Evolutionary conservation across 1,140 invertebrate genomes (phyloP).

Genomic region (Spodoptera frugiperda): DNA sequence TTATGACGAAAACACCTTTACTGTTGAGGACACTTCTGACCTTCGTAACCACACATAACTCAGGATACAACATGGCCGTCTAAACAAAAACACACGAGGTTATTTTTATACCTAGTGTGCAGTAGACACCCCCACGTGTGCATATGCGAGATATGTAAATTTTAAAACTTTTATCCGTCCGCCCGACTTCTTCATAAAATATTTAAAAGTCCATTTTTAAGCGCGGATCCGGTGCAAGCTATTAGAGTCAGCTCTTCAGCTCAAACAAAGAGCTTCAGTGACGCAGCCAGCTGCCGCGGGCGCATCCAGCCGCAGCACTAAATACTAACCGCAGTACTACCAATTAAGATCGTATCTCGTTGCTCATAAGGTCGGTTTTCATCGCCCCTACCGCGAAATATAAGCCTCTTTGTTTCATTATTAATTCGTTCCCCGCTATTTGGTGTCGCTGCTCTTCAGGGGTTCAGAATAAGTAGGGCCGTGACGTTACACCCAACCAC

Average conservation of each 20-base stretch:
- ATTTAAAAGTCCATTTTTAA: slow-evolving; percentile 84
- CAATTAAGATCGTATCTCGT: slow-evolving; percentile 76
- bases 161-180: slow-evolving; percentile 61
- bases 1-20: slow-evolving; percentile 1
- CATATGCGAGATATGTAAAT: slow-evolving; percentile 44
- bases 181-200: slow-evolving; percentile 76
- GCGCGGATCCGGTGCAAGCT: slow-evolving; percentile 82
- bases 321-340: slow-evolving; percentile 61
- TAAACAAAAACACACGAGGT: slow-evolving; percentile 25
- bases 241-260: slow-evolving; percentile 84
- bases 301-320: slow-evolving; percentile 66
- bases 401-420: slow-evolving; percentile 78
- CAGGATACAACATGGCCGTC: background rate
- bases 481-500: slow-evolving; percentile 64
- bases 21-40: slow-evolving; percentile 8
- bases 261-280: slow-evolving; percentile 83
- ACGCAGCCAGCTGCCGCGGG: slow-evolving; percentile 73
- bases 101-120: background rate
- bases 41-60: background rate
- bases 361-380: slow-evolving; percentile 71
- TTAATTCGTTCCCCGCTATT: slow-evolving; percentile 81
- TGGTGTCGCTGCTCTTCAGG: slow-evolving; percentile 81
- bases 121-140: slow-evolving; percentile 3
- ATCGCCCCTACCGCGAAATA: slow-evolving; percentile 54
- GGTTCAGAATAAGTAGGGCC: slow-evolving; percentile 70